Conservation (phyloP, 2,797 vertebrate genomes). For the Micromesistius poutassou region DNA sequence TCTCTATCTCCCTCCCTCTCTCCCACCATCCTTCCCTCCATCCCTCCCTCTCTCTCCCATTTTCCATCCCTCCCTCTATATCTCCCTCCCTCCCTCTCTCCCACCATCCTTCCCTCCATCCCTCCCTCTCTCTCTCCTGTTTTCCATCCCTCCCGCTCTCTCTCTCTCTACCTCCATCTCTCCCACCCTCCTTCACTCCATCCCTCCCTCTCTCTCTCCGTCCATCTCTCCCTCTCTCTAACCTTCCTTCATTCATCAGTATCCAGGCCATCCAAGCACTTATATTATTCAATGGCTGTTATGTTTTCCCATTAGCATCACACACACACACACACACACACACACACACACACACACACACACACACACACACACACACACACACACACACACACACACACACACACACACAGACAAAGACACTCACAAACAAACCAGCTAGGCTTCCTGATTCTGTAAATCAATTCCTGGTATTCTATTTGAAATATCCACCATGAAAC, state of each 20-base stretch:
- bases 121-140: no score
- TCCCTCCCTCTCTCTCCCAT: no score
- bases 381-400: background rate
- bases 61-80: no score
- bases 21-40: no score
- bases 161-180: background rate
- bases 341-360: background rate
- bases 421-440: background rate
- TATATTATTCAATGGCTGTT: background rate
- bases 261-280: background rate
- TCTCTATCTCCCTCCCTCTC: no score
- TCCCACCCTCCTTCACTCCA: no score
- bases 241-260: background rate
- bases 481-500: slow-evolving; percentile 67
- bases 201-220: background rate
- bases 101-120: background rate
- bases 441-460: background rate
- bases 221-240: background rate
- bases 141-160: background rate
- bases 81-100: background rate
- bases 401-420: background rate
- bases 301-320: slow-evolving; percentile 5
- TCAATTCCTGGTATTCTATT: slow-evolving; percentile 52
- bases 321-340: background rate
- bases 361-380: background rate